phyloP scores from a whole-genome alignment of 2,888 invertebrate genomes.

The Tricholauxania praeusta region DNA sequence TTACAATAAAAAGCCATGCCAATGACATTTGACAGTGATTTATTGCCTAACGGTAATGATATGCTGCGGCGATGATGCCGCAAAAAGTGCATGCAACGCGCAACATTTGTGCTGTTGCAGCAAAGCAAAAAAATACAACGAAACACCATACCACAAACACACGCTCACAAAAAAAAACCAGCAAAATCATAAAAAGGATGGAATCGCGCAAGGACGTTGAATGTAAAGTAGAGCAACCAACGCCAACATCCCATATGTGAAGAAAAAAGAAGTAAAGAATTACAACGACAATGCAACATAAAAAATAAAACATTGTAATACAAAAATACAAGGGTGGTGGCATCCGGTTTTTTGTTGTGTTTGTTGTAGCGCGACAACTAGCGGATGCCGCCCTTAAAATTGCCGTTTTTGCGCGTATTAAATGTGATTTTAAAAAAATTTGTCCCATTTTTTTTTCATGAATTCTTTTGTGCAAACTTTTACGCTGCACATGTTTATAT shows the following conservation, averaged over 20 bases:
- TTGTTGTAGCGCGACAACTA: constrained; percentile 35
- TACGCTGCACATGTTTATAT: constrained; percentile 20
- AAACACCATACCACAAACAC: constrained; percentile 16
- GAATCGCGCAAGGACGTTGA: too few relatives aligned
- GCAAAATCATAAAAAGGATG: background rate
- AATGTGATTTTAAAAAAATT: too few relatives aligned
- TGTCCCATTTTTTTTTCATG: too few relatives aligned
- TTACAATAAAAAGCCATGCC: constrained; percentile 53
- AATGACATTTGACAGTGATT: constrained; percentile 68
- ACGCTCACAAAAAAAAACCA: constrained; percentile 22
- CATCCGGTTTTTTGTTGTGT: background rate
- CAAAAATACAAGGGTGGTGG: too few relatives aligned
- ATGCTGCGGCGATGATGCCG: constrained; percentile 48
- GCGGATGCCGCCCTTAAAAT: too few relatives aligned
- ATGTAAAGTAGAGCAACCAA: too few relatives aligned
- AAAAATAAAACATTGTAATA: too few relatives aligned
- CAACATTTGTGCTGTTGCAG: constrained; percentile 23
- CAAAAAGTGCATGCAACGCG: constrained; percentile 51
- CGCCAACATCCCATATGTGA: too few relatives aligned
- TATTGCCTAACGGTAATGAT: constrained; percentile 63
- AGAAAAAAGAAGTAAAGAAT: too few relatives aligned
- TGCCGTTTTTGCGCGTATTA: too few relatives aligned
- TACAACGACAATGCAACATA: too few relatives aligned
- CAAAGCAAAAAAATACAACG: constrained; percentile 5
- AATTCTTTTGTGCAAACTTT: background rate